These are phyloP conservation scores for Leistus spinibarbis DNA, from an alignment of 2,888 invertebrate species.

Conservation along the genomic window DNA sequence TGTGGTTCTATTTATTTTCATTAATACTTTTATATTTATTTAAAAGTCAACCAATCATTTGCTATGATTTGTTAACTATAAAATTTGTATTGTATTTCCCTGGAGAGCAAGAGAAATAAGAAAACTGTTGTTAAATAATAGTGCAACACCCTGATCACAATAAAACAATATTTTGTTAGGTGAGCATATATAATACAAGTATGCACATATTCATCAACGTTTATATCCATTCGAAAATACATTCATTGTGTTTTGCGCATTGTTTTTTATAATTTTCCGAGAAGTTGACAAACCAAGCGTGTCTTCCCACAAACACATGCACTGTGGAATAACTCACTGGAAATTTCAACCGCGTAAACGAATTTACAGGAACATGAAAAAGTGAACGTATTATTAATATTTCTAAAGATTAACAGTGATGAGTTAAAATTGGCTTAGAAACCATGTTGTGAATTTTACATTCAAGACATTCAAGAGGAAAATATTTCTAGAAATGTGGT, in stretches of 20 bases:
- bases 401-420: too few species aligned
- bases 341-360: not conserved
- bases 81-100: too few species aligned
- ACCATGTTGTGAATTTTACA: too few species aligned
- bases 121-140: not conserved
- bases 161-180: not conserved
- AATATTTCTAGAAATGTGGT: not conserved
- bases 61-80: too few species aligned
- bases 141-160: not conserved
- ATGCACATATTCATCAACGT: not conserved
- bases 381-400: not conserved
- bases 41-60: too few species aligned
- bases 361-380: not conserved
- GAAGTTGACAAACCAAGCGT: conserved; percentile 26
- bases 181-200: not conserved
- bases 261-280: conserved; percentile 25
- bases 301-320: conserved; percentile 23
- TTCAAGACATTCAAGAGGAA: not conserved
- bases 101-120: not conserved
- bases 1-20: too few species aligned
- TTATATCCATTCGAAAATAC: not conserved
- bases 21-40: too few species aligned
- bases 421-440: too few species aligned
- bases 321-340: not conserved
- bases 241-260: conserved; percentile 22